A percentile compares a stretch with the other conserved stretches of the same genome.
These are phyloP conservation scores for Delphinapterus leucas DNA, from an alignment of 2,113 vertebrate species.

Conservation along the genomic window DNA sequence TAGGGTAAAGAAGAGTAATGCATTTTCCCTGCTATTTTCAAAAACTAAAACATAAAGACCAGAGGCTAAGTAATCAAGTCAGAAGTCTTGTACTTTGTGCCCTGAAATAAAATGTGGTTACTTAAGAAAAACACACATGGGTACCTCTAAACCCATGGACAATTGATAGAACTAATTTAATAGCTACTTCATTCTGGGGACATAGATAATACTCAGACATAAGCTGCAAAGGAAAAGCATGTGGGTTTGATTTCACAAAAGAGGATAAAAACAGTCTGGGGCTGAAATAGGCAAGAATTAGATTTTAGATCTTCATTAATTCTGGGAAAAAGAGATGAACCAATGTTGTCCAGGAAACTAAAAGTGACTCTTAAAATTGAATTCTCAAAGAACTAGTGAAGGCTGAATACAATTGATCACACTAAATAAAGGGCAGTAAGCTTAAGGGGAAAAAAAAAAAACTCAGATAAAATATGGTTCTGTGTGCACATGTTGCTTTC, in stretches of 20 bases:
- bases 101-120: constrained; percentile 39
- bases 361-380: constrained; percentile 64
- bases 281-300: constrained; percentile 64
- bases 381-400: constrained; percentile 50
- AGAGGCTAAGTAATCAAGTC: constrained; percentile 42
- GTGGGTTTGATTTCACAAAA: constrained; percentile 46
- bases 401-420: constrained; percentile 32
- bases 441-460: background rate
- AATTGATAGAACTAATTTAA: constrained; percentile 54
- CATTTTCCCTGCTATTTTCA: background rate
- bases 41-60: background rate
- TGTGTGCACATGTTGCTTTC: constrained; percentile 57
- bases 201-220: constrained; percentile 7
- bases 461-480: constrained; percentile 36
- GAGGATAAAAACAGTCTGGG: constrained; percentile 40
- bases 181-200: constrained; percentile 27
- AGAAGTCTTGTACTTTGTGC: constrained; percentile 12
- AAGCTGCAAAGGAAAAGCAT: background rate
- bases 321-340: constrained; percentile 51
- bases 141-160: background rate
- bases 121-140: background rate
- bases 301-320: constrained; percentile 62
- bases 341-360: constrained; percentile 70
- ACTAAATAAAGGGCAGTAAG: constrained; percentile 46
- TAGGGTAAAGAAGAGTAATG: background rate